Conservation (phyloP, 2,113 vertebrate species). For the Triplophysa dalaica region DNA sequence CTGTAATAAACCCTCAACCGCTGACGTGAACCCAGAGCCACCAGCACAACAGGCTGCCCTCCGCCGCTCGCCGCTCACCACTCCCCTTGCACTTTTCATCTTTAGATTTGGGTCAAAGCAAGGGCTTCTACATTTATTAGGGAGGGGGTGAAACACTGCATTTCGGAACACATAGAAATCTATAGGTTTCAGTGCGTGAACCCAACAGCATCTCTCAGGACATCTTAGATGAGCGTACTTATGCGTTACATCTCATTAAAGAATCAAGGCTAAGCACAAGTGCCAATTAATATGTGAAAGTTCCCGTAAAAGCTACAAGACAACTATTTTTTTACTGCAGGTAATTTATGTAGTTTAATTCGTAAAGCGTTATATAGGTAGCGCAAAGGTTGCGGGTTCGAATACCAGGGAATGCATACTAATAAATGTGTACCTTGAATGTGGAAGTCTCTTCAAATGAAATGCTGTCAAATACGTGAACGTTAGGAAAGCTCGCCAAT, state of each 20-base stretch:
- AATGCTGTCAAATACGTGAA: no score
- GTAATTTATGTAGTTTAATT: no score
- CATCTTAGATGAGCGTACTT: constrained; percentile 14
- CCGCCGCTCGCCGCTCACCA: no score
- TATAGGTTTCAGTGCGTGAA: not conserved
- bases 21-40: constrained; percentile 28
- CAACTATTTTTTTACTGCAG: no score
- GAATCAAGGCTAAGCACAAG: constrained; percentile 10
- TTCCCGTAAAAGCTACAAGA: no score
- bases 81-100: constrained; percentile 23
- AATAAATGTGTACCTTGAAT: no score
- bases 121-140: constrained; percentile 44
- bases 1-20: constrained; percentile 37
- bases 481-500: no score
- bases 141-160: constrained; percentile 4
- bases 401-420: no score
- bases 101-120: constrained; percentile 27
- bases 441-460: no score
- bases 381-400: no score
- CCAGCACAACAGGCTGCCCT: constrained; percentile 16
- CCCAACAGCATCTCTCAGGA: constrained; percentile 13
- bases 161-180: constrained; percentile 23
- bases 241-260: not conserved
- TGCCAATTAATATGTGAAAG: not conserved
- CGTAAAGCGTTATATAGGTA: no score